Base-by-base conservation (phyloP, 2,888 invertebrate species). In the Pediacus dermestoides region DNA sequence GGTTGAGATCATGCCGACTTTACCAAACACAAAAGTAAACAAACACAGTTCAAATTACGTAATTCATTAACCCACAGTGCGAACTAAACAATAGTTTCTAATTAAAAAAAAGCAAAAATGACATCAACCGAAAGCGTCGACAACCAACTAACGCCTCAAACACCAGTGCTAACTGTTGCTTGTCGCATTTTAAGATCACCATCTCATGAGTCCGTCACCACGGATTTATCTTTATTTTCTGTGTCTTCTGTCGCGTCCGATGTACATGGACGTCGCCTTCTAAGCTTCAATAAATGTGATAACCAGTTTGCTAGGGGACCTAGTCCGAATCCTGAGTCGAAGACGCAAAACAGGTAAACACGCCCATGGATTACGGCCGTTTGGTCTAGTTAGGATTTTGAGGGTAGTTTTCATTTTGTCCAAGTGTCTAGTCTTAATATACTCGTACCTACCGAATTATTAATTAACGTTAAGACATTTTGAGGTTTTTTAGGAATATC, bases 141-240 rank as follows among this genome's bases (percentile, higher is more conserved):
- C n/a, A 14, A 28, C 12, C 28, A 28, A 28, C 10, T 28, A 28
- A 28, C 51, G 14, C 68, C 69, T 2, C 74, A 74, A 50, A 72
- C 73, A 26, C 73, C 75, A 6, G 70, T 70, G 8, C 58, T 75
- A 46, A 72, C 70, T 51, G 74, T 75, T 30, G 63, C 75, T 50
- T 78, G 79, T 58, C 78, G 83, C 42, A 80, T 82, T 70, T 64
- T 81, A 44, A 76, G 88, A 34, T 88, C 88, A 1, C 88, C 88
- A 3, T 87, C 86, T 10, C 87, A 86, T 69, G 88, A 89, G 70
- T 86, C 86, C 10, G 85, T 88, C 53, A 86, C 86, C 8, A 88
- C 88, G 0, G 88, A 88, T 67, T 71, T 88, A 34, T 88, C 87
- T 1, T 71, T 88, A 40, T 85, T 88, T 70, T 86, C 87, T 21